Percentiles rank a stretch among this genome's conserved stretches.
phyloP scores from a whole-genome alignment of 2,888 invertebrate species.

The Leptinotarsa peninsularis region DNA sequence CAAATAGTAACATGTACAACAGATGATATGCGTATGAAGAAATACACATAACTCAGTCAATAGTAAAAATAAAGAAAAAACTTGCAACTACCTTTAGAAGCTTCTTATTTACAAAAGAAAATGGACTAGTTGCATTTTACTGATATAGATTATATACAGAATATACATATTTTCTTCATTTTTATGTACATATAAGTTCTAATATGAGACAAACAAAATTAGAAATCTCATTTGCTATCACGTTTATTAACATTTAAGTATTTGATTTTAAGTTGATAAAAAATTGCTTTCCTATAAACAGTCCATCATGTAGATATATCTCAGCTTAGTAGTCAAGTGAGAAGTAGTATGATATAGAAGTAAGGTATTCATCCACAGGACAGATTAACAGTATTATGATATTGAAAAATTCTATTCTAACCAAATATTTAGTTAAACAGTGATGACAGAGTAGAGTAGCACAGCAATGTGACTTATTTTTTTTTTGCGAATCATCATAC shows the following conservation, averaged over 20 bases:
- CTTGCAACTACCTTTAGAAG: conserved; percentile 52
- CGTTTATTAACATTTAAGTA: conserved; percentile 50
- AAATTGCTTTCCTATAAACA: conserved; percentile 45
- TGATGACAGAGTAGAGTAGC: background rate
- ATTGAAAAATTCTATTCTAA: too few species aligned
- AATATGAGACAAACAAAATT: conserved; percentile 40
- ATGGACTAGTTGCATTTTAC: conserved; percentile 56
- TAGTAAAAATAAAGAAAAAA: conserved; percentile 47
- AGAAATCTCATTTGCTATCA: conserved; percentile 58
- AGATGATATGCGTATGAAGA: conserved; percentile 61
- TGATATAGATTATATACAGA: conserved; percentile 39
- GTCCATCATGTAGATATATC: conserved; percentile 17
- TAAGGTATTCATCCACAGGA: conserved; percentile 1
- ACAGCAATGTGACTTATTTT: background rate
- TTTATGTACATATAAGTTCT: conserved; percentile 44
- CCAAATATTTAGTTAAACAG: too few species aligned
- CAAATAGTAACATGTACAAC: conserved; percentile 63
- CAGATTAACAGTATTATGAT: background rate
- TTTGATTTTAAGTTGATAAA: conserved; percentile 36
- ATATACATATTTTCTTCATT: conserved; percentile 38
- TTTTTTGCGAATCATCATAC: background rate
- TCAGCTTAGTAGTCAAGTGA: background rate
- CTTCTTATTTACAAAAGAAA: conserved; percentile 49
- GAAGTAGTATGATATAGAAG: conserved; percentile 17
- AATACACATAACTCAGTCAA: conserved; percentile 55